Evolutionary conservation across 2,888 invertebrate genomes (phyloP).

Genomic region (Dichetophora obliterata): DNA sequence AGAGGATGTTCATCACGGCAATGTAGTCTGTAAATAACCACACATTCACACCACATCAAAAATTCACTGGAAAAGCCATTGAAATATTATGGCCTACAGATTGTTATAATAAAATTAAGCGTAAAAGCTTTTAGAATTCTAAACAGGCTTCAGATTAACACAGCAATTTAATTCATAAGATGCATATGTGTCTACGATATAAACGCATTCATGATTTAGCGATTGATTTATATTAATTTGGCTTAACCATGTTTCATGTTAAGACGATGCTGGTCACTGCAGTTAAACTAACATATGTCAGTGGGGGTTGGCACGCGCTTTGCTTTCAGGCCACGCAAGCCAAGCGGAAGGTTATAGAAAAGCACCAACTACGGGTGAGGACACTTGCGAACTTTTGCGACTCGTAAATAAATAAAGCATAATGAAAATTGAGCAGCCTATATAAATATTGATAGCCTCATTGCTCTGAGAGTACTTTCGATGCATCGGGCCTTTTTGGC

Average conservation of each 20-base stretch:
- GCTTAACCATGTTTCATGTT: slow-evolving; percentile 65
- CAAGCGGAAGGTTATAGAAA: slow-evolving; percentile 41
- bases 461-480: slow-evolving; percentile 28
- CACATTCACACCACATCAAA: neutral
- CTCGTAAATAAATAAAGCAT: slow-evolving; percentile 28
- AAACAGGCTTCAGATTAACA: neutral
- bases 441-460: slow-evolving; percentile 37
- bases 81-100: neutral
- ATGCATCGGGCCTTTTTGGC: slow-evolving; percentile 19
- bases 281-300: slow-evolving; percentile 65
- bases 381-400: slow-evolving; percentile 22
- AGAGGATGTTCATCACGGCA: too few species aligned
- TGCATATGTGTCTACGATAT: neutral
- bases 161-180: neutral
- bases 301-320: slow-evolving; percentile 70
- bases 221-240: slow-evolving; percentile 65
- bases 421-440: slow-evolving; percentile 31
- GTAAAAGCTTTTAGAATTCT: neutral
- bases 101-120: slow-evolving; percentile 17
- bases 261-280: slow-evolving; percentile 53
- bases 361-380: slow-evolving; percentile 36
- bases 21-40: neutral
- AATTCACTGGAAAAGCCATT: neutral
- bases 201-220: slow-evolving; percentile 38
- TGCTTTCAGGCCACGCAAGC: slow-evolving; percentile 48